Conservation (phyloP, 2,888 invertebrate species). For the Drosophila sordidapex region DNA sequence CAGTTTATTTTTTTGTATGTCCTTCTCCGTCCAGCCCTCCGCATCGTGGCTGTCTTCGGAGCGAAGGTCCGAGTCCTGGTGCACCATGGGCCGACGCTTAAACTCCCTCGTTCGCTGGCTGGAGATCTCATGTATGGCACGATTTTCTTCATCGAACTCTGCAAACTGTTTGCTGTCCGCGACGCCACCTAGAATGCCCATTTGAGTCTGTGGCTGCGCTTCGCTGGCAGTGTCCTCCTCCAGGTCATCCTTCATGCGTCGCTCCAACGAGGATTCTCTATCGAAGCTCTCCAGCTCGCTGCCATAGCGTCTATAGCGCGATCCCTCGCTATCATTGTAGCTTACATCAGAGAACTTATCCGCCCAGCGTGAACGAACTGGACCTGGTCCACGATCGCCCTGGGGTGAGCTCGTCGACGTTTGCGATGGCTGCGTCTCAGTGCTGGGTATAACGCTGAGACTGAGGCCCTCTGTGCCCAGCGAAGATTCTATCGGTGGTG, state of each 20-base stretch:
- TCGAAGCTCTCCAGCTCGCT: constrained; percentile 85
- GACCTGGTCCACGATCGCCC: constrained; percentile 86
- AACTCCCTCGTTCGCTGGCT: constrained; percentile 84
- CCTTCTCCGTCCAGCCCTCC: constrained; percentile 84
- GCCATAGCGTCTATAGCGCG: constrained; percentile 83
- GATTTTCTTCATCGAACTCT: constrained; percentile 86
- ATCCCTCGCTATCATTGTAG: constrained; percentile 85
- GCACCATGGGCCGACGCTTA: constrained; percentile 83
- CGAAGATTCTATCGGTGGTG: constrained; percentile 67
- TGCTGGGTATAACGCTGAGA: constrained; percentile 85
- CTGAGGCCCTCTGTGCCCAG: constrained; percentile 80
- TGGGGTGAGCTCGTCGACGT: constrained; percentile 89
- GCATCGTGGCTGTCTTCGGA: constrained; percentile 84
- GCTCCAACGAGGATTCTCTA: constrained; percentile 84
- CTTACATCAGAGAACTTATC: constrained; percentile 85
- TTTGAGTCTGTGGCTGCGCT: constrained; percentile 77
- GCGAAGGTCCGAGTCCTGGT: constrained; percentile 84
- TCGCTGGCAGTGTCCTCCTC: constrained; percentile 85
- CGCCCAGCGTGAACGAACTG: constrained; percentile 86
- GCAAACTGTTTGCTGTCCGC: constrained; percentile 87
- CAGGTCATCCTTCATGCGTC: constrained; percentile 84
- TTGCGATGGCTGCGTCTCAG: constrained; percentile 87
- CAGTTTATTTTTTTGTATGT: constrained; percentile 83
- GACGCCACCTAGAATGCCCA: constrained; percentile 81
- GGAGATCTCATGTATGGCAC: constrained; percentile 86